These are phyloP conservation scores for Entomobrya multifasciata DNA, from an alignment of 2,888 invertebrate species.

Conservation along the genomic window DNA sequence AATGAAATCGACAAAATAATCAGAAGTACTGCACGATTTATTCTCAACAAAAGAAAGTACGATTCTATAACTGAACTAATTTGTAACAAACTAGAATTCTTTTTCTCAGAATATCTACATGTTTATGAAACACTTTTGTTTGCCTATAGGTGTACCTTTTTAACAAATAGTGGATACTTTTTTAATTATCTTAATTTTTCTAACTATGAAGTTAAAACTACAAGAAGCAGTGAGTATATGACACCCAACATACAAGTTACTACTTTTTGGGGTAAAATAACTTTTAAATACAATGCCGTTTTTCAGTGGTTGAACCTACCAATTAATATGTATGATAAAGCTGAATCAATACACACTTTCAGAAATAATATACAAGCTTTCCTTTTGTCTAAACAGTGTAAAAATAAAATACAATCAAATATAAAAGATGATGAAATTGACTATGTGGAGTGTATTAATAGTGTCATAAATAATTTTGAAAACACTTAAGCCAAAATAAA, in stretches of 20 bases:
- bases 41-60: conserved; percentile 20
- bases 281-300: neutral
- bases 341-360: too few species aligned
- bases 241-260: neutral
- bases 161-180: neutral
- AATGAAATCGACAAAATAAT: too few species aligned
- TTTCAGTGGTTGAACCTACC: conserved; percentile 18
- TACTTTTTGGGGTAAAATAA: neutral
- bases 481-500: too few species aligned
- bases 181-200: conserved; percentile 31
- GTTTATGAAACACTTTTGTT: neutral
- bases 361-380: too few species aligned
- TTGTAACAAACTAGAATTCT: neutral
- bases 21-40: too few species aligned
- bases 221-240: neutral
- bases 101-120: neutral
- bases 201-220: neutral
- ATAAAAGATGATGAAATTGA: too few species aligned
- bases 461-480: too few species aligned
- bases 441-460: too few species aligned
- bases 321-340: too few species aligned
- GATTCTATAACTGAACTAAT: conserved; percentile 6
- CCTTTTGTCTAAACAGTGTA: too few species aligned
- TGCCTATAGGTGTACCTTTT: conserved; percentile 22
- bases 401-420: too few species aligned